phyloP scores from a whole-genome alignment of 2,888 invertebrate genomes.

The Halictus ligatus region DNA sequence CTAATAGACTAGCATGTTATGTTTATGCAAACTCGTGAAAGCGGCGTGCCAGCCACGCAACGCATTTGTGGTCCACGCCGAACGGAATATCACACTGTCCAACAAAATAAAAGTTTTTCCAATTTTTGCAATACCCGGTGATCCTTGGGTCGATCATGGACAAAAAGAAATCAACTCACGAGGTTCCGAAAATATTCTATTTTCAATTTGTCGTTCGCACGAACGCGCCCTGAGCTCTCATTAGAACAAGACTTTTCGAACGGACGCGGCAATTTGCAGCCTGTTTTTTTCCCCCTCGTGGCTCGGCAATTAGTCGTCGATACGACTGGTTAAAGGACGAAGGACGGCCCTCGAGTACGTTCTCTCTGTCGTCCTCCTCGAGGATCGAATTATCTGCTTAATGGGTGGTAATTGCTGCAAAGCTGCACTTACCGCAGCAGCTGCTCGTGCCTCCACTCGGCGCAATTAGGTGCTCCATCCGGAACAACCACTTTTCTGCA shows the following conservation, averaged over 20 bases:
- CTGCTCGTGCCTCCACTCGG: slow-evolving; percentile 50
- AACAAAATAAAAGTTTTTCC: no score
- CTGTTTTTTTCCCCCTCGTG: neutral
- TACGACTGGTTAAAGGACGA: slow-evolving; percentile 47
- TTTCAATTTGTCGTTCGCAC: no score
- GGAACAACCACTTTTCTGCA: slow-evolving; percentile 22
- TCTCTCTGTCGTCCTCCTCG: slow-evolving; percentile 41
- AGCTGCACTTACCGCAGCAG: slow-evolving; percentile 73
- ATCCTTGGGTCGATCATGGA: no score
- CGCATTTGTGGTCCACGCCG: no score
- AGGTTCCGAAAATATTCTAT: no score
- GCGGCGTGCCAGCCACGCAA: neutral
- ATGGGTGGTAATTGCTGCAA: slow-evolving; percentile 74
- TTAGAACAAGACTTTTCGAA: neutral
- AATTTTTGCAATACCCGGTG: no score
- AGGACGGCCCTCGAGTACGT: slow-evolving; percentile 52
- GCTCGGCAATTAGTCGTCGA: slow-evolving; percentile 44
- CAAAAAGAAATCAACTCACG: no score
- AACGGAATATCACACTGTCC: no score
- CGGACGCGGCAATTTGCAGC: neutral
- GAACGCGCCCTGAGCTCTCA: no score
- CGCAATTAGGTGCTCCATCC: slow-evolving; percentile 29
- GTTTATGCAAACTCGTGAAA: neutral
- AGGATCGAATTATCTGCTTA: slow-evolving; percentile 71
- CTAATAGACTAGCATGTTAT: neutral